Evolutionary conservation across 2,113 vertebrate genomes (phyloP).

Genomic region (Larimichthys polyactis): DNA sequence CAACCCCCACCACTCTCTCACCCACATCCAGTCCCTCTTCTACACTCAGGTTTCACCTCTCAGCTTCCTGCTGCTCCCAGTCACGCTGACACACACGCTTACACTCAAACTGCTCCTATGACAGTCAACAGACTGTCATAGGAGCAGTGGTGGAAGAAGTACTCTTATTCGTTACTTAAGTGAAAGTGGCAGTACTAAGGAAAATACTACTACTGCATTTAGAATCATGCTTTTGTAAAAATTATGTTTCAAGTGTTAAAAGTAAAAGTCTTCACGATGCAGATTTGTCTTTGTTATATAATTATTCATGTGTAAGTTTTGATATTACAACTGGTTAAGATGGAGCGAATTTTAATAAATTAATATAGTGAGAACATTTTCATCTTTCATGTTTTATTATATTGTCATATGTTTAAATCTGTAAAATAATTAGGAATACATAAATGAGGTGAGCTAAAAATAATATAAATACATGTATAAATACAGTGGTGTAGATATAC

Average conservation of each 20-base stretch:
- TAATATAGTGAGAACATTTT: neutral
- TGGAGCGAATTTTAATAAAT: neutral
- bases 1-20: slow-evolving; percentile 11
- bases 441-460: neutral
- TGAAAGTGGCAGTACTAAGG: neutral
- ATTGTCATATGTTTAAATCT: neutral
- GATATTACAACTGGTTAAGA: neutral
- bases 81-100: slow-evolving; percentile 69
- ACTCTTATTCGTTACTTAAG: neutral
- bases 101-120: slow-evolving; percentile 50
- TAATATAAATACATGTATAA: neutral
- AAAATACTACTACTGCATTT: too few species aligned
- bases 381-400: neutral
- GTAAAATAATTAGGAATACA: neutral
- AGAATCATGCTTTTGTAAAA: neutral
- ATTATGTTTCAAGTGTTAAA: neutral
- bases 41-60: slow-evolving; percentile 75
- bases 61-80: slow-evolving; percentile 71
- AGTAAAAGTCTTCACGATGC: neutral
- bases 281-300: neutral
- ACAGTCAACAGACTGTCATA: slow-evolving; percentile 1
- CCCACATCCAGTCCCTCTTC: slow-evolving; percentile 47
- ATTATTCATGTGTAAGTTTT: neutral
- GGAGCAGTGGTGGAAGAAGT: slow-evolving; percentile 10
- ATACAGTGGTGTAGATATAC: neutral